Base-by-base conservation (phyloP, 2,797 vertebrate species). In the Ctenopoma kingsleyae region DNA sequence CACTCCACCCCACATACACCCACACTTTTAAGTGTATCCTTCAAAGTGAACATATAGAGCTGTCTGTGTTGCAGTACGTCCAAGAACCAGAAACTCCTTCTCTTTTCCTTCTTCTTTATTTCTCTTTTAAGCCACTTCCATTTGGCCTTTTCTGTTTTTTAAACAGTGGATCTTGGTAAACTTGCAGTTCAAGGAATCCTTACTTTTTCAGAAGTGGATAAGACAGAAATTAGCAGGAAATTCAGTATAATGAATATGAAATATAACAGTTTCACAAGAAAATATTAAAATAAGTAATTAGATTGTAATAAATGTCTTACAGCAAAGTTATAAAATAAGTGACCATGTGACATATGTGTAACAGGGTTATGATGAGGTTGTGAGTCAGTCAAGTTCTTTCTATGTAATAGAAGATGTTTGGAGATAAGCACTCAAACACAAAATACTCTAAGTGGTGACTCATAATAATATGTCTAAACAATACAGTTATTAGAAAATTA, bases 11-110 rank as follows among this genome's bases (percentile, higher is more conserved):
- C 77, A 67, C 83, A 76, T 78, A 80, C 82, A 85, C 86, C 77
- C 87, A 82, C 77, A 85, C 82, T 85, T 90, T 88, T 89, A 89
- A 92, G 87, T 91, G 89, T 87, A 88, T 83, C 84, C 92, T 93
- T 92, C 91, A 93, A 93, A 95, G 89, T 94, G 90, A 93, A 87
- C 91, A 87, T 87, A 88, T 85, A 87, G 88, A 88, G 89, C 83
- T 78, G 81, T 79, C 74, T 82, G 74, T 87, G 85, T 90, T 92
- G 88, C 81, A 76, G 71, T 71, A 61, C 81, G 76, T 88, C 69
- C 77, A 80, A 78, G 80, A 87, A 73, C 64, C 72, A 78, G 65
- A 75, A 67, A 79, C 61, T 58, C 25, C 56, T 44, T 79, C 44
- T 63, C 62, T 56, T 48, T n/a, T 46, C 27, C 17, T 40, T 20